Evolutionary conservation across 2,797 vertebrate genomes (phyloP).

Genomic region (Champsocephalus gunnari): DNA sequence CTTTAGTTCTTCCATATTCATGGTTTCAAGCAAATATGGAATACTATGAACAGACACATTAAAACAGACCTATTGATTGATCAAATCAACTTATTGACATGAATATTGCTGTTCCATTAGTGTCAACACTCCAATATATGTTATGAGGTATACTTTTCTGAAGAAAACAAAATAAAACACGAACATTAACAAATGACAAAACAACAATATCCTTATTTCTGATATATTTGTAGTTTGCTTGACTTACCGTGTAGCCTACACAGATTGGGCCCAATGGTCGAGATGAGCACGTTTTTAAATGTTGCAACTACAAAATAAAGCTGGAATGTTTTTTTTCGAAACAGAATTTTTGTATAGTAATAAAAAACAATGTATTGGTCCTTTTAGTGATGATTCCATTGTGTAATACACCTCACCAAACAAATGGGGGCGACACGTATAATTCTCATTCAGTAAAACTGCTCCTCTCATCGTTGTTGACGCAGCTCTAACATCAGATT

Average conservation of each 20-base stretch:
- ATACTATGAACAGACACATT: not conserved
- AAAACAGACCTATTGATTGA: not conserved
- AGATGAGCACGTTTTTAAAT: not conserved
- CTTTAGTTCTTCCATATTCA: constrained; percentile 2
- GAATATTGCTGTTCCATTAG: not conserved
- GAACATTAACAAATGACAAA: not conserved
- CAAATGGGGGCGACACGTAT: constrained; percentile 28
- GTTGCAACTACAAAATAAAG: not conserved
- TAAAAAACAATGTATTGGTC: no score
- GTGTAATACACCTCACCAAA: constrained; percentile 32
- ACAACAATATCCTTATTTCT: not conserved
- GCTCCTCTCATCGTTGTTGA: not conserved
- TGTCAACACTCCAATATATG: not conserved
- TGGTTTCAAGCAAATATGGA: not conserved
- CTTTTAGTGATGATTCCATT: not conserved
- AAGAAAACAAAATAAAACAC: not conserved
- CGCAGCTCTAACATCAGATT: not conserved
- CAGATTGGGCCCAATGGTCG: not conserved
- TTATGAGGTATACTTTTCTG: not conserved
- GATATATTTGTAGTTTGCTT: constrained; percentile 1
- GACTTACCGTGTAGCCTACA: not conserved
- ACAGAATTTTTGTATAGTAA: not conserved
- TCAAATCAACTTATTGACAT: not conserved
- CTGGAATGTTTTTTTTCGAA: constrained; percentile 23
- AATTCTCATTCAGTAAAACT: not conserved